These are phyloP conservation scores for Antheraea yamamai DNA, from an alignment of 2,888 invertebrate species.

Conservation along the genomic window DNA sequence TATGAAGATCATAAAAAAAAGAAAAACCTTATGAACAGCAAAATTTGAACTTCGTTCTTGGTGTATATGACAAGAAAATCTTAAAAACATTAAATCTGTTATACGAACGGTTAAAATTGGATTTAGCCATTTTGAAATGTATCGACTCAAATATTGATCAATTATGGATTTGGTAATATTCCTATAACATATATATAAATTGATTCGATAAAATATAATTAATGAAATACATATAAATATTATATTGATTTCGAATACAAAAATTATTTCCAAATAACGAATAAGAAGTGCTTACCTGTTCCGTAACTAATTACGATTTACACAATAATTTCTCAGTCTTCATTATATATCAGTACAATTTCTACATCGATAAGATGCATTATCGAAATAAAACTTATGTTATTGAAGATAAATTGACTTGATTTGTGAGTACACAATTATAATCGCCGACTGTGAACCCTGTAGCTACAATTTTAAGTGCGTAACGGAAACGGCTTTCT, in stretches of 20 bases:
- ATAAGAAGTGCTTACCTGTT: background rate
- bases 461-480: background rate
- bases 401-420: background rate
- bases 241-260: background rate
- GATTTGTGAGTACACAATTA: background rate
- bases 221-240: too few relatives aligned
- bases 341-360: background rate
- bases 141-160: too few relatives aligned
- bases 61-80: too few relatives aligned
- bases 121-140: too few relatives aligned
- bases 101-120: too few relatives aligned
- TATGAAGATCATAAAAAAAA: too few relatives aligned
- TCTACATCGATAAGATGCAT: background rate
- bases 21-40: too few relatives aligned
- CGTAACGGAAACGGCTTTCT: background rate
- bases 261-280: background rate
- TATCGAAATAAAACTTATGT: constrained; percentile 1
- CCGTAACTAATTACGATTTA: background rate
- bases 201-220: too few relatives aligned
- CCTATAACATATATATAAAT: too few relatives aligned
- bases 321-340: background rate
- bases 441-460: background rate
- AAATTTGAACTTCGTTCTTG: too few relatives aligned
- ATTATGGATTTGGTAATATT: too few relatives aligned
- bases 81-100: too few relatives aligned